phyloP scores from a whole-genome alignment of 2,888 invertebrate species.

The Nysson spinosus region DNA sequence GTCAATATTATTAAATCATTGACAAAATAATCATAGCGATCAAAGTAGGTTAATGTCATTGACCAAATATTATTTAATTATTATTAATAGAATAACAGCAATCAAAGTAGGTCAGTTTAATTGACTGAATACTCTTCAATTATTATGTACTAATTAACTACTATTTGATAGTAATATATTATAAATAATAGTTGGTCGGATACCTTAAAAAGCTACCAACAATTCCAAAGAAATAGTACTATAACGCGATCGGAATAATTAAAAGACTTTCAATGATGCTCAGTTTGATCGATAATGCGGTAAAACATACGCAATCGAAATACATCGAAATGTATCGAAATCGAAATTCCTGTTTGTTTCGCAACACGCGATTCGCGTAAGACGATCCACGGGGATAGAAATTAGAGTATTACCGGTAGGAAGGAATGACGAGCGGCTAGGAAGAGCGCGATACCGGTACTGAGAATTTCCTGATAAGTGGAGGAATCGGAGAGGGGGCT shows the following conservation, averaged over 20 bases:
- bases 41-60: too few species aligned
- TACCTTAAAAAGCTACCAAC: neutral
- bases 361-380: constrained; percentile 47
- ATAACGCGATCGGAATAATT: neutral
- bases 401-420: constrained; percentile 40
- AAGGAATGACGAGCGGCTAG: constrained; percentile 50
- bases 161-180: too few species aligned
- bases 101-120: too few species aligned
- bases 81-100: too few species aligned
- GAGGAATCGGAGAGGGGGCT: constrained; percentile 31
- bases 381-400: constrained; percentile 40
- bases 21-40: too few species aligned
- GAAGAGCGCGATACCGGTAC: constrained; percentile 66
- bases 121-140: too few species aligned
- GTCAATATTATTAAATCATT: too few species aligned
- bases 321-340: constrained; percentile 3
- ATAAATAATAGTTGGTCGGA: too few species aligned
- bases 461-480: constrained; percentile 56
- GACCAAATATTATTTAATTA: too few species aligned
- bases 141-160: too few species aligned
- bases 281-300: constrained; percentile 20
- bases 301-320: constrained; percentile 38
- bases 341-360: constrained; percentile 23
- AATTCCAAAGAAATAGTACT: neutral
- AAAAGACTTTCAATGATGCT: too few species aligned